Evolutionary conservation across 2,113 vertebrate species (phyloP), one percentile per base, ranked within the genome.

Genomic region (Nannobrachium achirus): DNA sequence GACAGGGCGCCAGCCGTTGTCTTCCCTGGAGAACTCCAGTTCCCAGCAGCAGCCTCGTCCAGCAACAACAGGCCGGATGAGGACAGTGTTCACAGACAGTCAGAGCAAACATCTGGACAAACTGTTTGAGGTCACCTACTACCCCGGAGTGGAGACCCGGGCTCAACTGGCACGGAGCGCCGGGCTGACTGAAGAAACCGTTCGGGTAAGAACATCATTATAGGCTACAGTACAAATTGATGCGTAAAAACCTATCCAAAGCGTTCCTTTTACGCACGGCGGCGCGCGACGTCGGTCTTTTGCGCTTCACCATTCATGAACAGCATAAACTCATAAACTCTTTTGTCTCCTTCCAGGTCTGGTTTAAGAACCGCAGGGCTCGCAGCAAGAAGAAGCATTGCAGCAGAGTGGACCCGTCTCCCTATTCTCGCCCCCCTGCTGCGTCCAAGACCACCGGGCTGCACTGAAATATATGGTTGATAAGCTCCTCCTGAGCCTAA

Each of bases 311-410:
- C 25, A 33, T 33, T 33, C 25, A 33, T 33, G 25, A 0, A 33
- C 6, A 33, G 3, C 3, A 33, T 33, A n/a, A n/a, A n/a, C n/a
- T n/a, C n/a, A 33, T 33, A 33, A 33, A 3, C 3, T 1, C 2
- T 62, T 2, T 72, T 14, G 68, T 0, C 53, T 20, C 9, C 56
- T 50, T 81, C 10, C 64, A 92, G 92, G 90, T 93, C 0, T 93
- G 92, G 92, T 93, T 92, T 25, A 93, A 93, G 79, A 93, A 93
- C 62, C 90, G 86, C 57, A 78, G 92, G 7, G 92, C 91, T 13
- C 71, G 79, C 20, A 18, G 89, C 13, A 80, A 65, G 71, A 93
- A 89, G 82, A 78, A 75, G 6, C 86, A 90, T 63, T 56, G 38
- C 59, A 49, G 41, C 7, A 11, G 53, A 3, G 80, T 63, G 64